Percentiles rank a stretch among this genome's conserved stretches.
Conservation (phyloP, 2,888 invertebrate genomes). For the Trisateles emortualis region DNA sequence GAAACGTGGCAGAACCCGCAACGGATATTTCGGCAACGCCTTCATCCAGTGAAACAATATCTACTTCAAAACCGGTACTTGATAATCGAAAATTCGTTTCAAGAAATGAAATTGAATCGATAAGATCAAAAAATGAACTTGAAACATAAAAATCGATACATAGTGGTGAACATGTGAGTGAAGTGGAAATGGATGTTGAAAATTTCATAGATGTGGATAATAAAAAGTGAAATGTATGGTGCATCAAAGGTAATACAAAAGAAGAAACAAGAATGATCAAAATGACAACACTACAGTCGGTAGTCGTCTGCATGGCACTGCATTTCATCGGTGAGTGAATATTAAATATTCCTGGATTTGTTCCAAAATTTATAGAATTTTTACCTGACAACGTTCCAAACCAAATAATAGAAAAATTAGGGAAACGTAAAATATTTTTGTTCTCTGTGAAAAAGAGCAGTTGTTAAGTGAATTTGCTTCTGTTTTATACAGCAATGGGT, state of each 20-base stretch:
- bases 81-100: slow-evolving; percentile 26
- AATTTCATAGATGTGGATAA: slow-evolving; percentile 30
- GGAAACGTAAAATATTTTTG: neutral
- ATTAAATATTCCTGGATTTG: slow-evolving; percentile 28
- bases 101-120: slow-evolving; percentile 18
- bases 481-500: neutral
- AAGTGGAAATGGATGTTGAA: slow-evolving; percentile 24
- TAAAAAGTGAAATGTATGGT: slow-evolving; percentile 38
- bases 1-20: slow-evolving; percentile 44
- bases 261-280: slow-evolving; percentile 60
- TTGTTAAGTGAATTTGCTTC: neutral
- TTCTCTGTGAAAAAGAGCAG: neutral
- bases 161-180: slow-evolving; percentile 34
- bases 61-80: slow-evolving; percentile 23
- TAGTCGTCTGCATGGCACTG: slow-evolving; percentile 64
- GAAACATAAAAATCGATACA: slow-evolving; percentile 24
- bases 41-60: slow-evolving; percentile 24
- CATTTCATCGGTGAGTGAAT: slow-evolving; percentile 67
- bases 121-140: slow-evolving; percentile 33
- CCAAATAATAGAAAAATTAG: slow-evolving; percentile 13
- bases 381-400: slow-evolving; percentile 26
- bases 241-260: slow-evolving; percentile 38
- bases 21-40: slow-evolving; percentile 37
- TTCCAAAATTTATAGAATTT: slow-evolving; percentile 29
- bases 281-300: slow-evolving; percentile 66